Evolutionary conservation across 2,113 vertebrate species (phyloP), one percentile per base, ranked within the genome.

Genomic region (Nycticryphes semicollaris): DNA sequence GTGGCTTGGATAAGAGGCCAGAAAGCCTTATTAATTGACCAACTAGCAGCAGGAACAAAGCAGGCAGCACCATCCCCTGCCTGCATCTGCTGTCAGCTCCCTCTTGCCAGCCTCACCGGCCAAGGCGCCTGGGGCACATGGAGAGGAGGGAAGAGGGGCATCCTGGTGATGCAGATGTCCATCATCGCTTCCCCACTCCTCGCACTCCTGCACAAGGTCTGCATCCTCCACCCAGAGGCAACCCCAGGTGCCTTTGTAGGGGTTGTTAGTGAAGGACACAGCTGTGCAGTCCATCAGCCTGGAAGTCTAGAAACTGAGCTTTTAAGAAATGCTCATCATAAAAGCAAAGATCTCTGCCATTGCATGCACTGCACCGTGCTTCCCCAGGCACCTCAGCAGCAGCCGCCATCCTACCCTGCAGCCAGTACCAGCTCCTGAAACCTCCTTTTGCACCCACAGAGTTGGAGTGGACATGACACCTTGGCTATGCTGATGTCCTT

Each of bases 291-390:
- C 84, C 50, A 33, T 53, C 50, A 77, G 24, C n/a, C 54, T 77
- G 30, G 10, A 45, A 77, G 18, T 35, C 62, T 67, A 66, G 74
- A 83, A 56, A 20, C 20, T 1, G 2, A 74, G 37, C 23, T 77
- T 35, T 35, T 45, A 72, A 35, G 50, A 35, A 39, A 27, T 1
- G 8, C 15, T 25, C 35, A 8, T 45, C 19, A 19, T 16, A 12
- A 74, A 84, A 75, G n/a, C 60, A 84, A 81, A 78, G 1, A 2
- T 17, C 47, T 21, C 50, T 84, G 73, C 39, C 1, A 4, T 43
- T 10, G n/a, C 54, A 17, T 0, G 0, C 66, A 31, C 22, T 1
- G 3, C 57, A n/a, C 0, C 1, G 3, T 1, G 9, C 57, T 60
- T 67, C 28, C 72, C 66, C 21, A 14, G 33, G 30, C 20, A 33